phyloP scores from a whole-genome alignment of 2,888 invertebrate genomes.

The Pardosa pseudoannulata region DNA sequence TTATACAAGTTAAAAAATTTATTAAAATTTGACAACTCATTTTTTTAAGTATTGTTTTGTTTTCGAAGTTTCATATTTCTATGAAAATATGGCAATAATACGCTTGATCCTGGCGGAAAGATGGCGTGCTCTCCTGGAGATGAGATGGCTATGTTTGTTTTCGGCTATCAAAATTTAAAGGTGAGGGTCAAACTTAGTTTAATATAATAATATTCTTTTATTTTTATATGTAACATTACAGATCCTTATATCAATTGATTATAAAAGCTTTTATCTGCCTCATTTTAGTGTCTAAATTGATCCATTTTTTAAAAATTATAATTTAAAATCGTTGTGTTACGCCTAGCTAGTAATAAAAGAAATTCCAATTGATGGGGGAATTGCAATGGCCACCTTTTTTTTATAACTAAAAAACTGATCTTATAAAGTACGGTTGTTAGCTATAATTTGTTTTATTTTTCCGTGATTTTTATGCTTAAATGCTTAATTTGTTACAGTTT shows the following conservation, averaged over 20 bases:
- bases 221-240: no score
- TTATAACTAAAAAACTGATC: background rate
- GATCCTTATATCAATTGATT: no score
- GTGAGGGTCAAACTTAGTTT: constrained; percentile 30
- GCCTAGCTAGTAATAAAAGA: constrained; percentile 70
- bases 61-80: constrained; percentile 63
- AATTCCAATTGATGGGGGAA: constrained; percentile 56
- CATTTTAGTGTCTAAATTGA: constrained; percentile 2
- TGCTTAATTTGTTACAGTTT: background rate
- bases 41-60: no score
- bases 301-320: constrained; percentile 64
- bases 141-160: constrained; percentile 69
- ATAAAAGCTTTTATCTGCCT: background rate
- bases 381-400: constrained; percentile 44
- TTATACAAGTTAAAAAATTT: no score
- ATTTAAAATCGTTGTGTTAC: constrained; percentile 70
- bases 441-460: no score
- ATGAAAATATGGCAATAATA: constrained; percentile 67
- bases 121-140: constrained; percentile 66
- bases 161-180: constrained; percentile 60
- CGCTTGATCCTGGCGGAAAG: constrained; percentile 65
- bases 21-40: background rate
- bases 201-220: background rate
- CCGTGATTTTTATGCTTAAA: background rate
- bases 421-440: background rate